Base-by-base conservation (phyloP, 2,888 invertebrate genomes). In the Peribatodes rhomboidaria region DNA sequence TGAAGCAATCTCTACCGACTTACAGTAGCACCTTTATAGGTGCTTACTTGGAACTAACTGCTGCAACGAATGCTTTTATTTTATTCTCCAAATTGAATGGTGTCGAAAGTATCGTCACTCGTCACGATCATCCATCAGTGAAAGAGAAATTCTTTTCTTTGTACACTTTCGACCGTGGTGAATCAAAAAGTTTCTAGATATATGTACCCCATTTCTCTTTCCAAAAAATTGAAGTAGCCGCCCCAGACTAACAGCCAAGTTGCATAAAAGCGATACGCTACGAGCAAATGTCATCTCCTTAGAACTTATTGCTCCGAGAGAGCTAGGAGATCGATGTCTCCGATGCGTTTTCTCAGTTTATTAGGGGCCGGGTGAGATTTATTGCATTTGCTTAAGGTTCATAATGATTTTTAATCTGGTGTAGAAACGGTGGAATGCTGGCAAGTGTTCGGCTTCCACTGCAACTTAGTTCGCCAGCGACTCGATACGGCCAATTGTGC, bases 401-500 rank as follows among this genome's bases (percentile, higher is more conserved):
- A 50, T 60, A 56, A 60, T 56, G 22, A 54, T 55, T 60, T 64
- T 57, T 52, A 61, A 53, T 61, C 16, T 55, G 44, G 41, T 60
- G 18, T 42, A 62, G 63, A 67, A 69, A 66, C 42, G 83, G 85
- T 86, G 87, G 84, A 85, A 84, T 83, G 82, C 83, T 83, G 84
- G 60, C 55, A 80, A 83, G 80, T 76, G 75, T 74, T 79, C 76
- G 68, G 68, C 61, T 64, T 67, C 69, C 70, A 67, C 72, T 84
- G 84, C 87, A 83, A 84, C 83, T 86, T 22, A 82, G 84, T 81
- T 82, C 78, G 85, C 85, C 83, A 87, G 58, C 53, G 85, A 86
- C 91, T 90, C 88, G 90, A 89, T 87, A 90, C 90, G 90, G 91
- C 87, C 90, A 91, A 92, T 92, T 92, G 92, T 92, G 86, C 87